Percentiles rank a stretch among this genome's conserved stretches.
Conservation (phyloP, 2,113 vertebrate genomes). For the Upupa epops region DNA sequence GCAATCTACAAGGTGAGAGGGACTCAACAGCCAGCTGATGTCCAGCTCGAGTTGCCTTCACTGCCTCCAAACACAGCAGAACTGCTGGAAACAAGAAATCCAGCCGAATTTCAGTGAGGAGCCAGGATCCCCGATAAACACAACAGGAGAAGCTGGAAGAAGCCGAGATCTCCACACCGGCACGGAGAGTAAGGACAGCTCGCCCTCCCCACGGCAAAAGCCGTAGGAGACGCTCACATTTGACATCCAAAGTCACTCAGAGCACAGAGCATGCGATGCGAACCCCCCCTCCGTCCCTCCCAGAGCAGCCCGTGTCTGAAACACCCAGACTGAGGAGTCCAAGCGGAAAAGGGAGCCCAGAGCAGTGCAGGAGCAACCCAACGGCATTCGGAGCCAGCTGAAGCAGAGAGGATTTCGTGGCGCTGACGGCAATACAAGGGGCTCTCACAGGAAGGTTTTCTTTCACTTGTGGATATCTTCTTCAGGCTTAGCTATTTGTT, state of each 20-base stretch:
- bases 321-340: background rate
- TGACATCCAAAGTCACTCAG: fast-evolving
- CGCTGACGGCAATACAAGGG: conserved; percentile 27
- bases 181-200: fast-evolving
- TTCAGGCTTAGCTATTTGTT: conserved; percentile 16
- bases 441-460: background rate
- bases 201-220: fast-evolving
- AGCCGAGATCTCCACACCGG: background rate
- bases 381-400: background rate
- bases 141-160: too few relatives aligned
- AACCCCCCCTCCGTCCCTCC: too few relatives aligned
- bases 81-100: background rate
- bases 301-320: fast-evolving
- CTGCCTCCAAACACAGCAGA: background rate
- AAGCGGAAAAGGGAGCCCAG: background rate
- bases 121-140: background rate
- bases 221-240: background rate
- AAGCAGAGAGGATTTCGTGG: conserved; percentile 37
- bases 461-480: conserved; percentile 26
- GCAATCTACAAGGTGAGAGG: background rate
- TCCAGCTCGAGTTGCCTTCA: fast-evolving
- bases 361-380: conserved; percentile 7
- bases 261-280: fast-evolving
- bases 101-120: background rate
- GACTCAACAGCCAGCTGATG: background rate